phyloP scores from a whole-genome alignment of 2,113 vertebrate genomes.

The Pomatostomus ruficeps region DNA sequence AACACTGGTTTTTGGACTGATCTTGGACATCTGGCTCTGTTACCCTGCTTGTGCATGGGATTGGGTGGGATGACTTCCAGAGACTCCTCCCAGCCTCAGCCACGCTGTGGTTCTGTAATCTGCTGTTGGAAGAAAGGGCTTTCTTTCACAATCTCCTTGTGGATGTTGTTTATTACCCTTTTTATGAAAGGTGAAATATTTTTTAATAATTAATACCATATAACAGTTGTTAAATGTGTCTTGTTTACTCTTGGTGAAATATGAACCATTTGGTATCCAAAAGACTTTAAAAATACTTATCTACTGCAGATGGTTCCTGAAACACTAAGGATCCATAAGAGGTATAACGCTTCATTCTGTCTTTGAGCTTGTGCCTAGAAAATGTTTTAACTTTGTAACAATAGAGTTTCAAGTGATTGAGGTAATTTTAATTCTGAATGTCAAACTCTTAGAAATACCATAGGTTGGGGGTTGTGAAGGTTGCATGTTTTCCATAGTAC shows the following conservation, averaged over 20 bases:
- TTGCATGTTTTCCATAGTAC: background rate
- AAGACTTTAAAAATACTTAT: background rate
- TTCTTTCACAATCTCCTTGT: background rate
- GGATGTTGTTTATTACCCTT: background rate
- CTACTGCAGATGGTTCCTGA: background rate
- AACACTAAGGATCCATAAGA: background rate
- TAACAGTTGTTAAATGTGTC: background rate
- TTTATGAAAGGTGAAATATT: background rate
- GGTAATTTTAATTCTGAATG: background rate
- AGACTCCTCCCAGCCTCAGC: background rate
- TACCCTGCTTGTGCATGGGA: background rate
- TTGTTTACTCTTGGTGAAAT: background rate
- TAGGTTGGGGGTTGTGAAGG: background rate
- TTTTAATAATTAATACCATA: background rate
- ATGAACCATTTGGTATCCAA: background rate
- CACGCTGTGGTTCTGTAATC: background rate
- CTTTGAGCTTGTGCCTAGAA: background rate
- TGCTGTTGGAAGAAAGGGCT: background rate
- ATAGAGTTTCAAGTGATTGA: background rate
- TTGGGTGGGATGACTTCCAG: background rate
- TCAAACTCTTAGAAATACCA: background rate
- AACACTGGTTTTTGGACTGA: no score
- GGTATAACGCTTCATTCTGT: background rate
- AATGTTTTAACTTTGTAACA: background rate
- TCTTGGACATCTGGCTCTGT: background rate